Evolutionary conservation across 2,888 invertebrate genomes (phyloP), one percentile per base, ranked within the genome.

Genomic region (Netelia fuscicornis): DNA sequence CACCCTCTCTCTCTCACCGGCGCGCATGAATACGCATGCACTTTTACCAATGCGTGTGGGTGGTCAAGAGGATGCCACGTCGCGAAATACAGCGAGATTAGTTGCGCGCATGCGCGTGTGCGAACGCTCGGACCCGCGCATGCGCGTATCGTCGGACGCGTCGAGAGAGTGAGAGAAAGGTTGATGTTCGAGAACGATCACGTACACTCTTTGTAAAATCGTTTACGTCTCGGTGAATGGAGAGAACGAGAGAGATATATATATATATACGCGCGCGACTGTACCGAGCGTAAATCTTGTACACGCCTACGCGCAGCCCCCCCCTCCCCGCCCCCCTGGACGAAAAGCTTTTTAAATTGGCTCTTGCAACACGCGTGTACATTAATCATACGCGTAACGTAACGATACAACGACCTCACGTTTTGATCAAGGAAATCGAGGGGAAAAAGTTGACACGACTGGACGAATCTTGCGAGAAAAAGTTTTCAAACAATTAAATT

Each of bases 1-100:
- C n/a, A n/a, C n/a, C n/a, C 17, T 17, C 25, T 25, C 30, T 30
- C 30, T 30, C 30, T 30, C 48, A 58, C 23, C 68, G 10, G n/a
- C 56, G 11, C n/a, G 23, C 44, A 17, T 52, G 10, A 48, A 56
- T n/a, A 56, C 75, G 79, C 76, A 76, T 76, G 74, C 83, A 52
- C 77, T 67, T 58, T 44, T 23, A 60, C 8, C n/a, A 2, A 75
- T 42, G 79, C 56, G 67, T 72, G 86, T 87, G 81, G 82, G 86
- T 78, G 80, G 70, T 0, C 30, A 67, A 77, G 75, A 74, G 81
- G 81, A 81, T 81, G 85, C 79, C 11, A 83, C 78, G 62, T 76
- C 25, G 25, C 67, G 42, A 52, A 25, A 62, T 64, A 58, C 25
- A 68, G 76, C 77, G 72, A 75, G 42, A 72, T 70, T 62, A 80